Percentiles rank a stretch among this genome's conserved stretches.
Evolutionary conservation across 2,888 invertebrate genomes (phyloP).

Genomic region (Chelonus formosanus): DNA sequence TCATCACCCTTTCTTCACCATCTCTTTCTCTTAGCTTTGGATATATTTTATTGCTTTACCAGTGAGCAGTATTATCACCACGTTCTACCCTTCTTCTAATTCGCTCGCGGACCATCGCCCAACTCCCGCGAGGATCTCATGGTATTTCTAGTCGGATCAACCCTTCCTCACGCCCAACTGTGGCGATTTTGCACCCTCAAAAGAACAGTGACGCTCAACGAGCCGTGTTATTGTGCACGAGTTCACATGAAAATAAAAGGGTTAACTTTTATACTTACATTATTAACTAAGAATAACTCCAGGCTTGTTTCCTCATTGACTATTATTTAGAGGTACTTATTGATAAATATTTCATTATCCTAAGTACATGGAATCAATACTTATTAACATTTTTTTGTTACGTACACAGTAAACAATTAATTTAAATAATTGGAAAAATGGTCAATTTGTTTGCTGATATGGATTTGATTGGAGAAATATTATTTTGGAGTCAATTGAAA

Average conservation of each 20-base stretch:
- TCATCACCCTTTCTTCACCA: constrained; percentile 52
- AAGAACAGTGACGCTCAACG: constrained; percentile 60
- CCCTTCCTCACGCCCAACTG: constrained; percentile 60
- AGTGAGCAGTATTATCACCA: constrained; percentile 61
- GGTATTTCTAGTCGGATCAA: constrained; percentile 54
- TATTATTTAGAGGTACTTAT: too few relatives aligned
- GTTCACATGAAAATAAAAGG: constrained; percentile 52
- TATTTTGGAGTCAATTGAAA: background rate
- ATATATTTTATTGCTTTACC: constrained; percentile 61
- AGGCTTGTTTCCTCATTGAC: too few relatives aligned
- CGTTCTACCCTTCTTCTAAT: constrained; percentile 40
- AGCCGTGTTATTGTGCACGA: constrained; percentile 57
- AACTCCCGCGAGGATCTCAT: constrained; percentile 35
- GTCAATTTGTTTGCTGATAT: background rate
- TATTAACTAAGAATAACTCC: constrained; percentile 14
- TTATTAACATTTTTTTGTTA: too few relatives aligned
- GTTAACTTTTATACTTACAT: constrained; percentile 38
- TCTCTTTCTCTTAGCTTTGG: constrained; percentile 51
- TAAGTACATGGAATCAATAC: too few relatives aligned
- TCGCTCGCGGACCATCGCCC: constrained; percentile 29
- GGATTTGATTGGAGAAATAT: background rate
- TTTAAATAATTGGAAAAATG: background rate
- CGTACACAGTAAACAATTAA: too few relatives aligned
- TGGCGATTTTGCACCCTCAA: constrained; percentile 29
- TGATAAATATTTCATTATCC: too few relatives aligned